Conservation (phyloP, 92 coral and sea anemone species). For the Parazoanthus swiftii region DNA sequence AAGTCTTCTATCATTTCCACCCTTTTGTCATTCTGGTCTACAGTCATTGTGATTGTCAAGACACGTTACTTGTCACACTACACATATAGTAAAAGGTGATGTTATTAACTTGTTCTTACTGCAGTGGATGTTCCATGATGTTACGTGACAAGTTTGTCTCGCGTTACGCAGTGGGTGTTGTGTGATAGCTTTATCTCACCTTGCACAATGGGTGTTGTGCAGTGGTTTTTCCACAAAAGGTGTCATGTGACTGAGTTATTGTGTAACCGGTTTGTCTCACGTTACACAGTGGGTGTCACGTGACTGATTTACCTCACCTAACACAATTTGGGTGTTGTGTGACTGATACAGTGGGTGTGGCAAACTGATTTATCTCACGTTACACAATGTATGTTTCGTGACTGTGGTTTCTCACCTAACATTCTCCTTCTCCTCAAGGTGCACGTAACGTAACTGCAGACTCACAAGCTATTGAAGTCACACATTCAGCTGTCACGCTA, state of each 20-base stretch:
- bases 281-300: neutral
- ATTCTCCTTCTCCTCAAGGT: conserved; percentile 21
- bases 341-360: neutral
- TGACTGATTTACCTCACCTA: neutral
- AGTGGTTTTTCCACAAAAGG: neutral
- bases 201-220: neutral
- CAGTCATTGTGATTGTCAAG: neutral
- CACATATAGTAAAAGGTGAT: neutral
- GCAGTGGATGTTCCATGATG: neutral
- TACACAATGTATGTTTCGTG: neutral
- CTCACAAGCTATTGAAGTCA: conserved; percentile 2
- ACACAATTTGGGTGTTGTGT: neutral
- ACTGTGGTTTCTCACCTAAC: conserved; percentile 5
- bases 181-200: neutral
- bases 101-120: neutral
- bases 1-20: too few relatives aligned
- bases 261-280: neutral
- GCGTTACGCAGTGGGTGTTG: neutral
- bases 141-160: neutral
- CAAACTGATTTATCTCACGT: neutral
- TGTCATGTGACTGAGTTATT: neutral
- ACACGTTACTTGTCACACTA: neutral
- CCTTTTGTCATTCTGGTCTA: neutral
- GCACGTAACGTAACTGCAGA: neutral
- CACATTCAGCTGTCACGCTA: neutral